These are phyloP conservation scores for Brachylomia viminalis DNA, from an alignment of 2,888 invertebrate species.

Conservation along the genomic window DNA sequence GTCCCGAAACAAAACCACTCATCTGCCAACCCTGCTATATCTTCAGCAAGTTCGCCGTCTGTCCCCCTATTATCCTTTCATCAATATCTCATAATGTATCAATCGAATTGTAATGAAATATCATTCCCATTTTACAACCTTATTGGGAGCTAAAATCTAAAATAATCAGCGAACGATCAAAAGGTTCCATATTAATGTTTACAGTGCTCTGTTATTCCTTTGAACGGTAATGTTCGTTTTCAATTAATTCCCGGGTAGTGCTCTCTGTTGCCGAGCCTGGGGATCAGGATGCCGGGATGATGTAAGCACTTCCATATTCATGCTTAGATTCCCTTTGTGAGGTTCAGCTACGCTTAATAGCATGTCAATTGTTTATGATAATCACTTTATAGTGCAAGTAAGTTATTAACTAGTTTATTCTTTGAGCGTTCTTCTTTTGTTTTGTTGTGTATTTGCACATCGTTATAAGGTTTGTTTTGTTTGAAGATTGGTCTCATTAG, in stretches of 20 bases:
- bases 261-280: constrained; percentile 25
- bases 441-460: neutral
- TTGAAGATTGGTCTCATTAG: neutral
- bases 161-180: constrained; percentile 62
- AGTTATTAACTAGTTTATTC: neutral
- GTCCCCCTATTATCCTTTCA: constrained; percentile 50
- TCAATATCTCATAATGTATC: constrained; percentile 45
- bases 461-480: neutral
- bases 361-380: constrained; percentile 40
- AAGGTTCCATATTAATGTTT: constrained; percentile 61
- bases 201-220: constrained; percentile 56
- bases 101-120: constrained; percentile 56
- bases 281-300: constrained; percentile 37
- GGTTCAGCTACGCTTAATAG: constrained; percentile 30
- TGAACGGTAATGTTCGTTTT: constrained; percentile 58
- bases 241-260: constrained; percentile 61
- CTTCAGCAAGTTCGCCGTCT: constrained; percentile 21
- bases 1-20: neutral
- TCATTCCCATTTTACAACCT: constrained; percentile 30
- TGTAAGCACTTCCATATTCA: constrained; percentile 53
- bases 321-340: constrained; percentile 54
- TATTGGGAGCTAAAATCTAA: constrained; percentile 46
- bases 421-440: constrained; percentile 24
- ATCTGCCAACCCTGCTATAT: neutral
- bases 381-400: constrained; percentile 26